phyloP scores from a whole-genome alignment of 2,797 vertebrate species.

The Mus minutoides region DNA sequence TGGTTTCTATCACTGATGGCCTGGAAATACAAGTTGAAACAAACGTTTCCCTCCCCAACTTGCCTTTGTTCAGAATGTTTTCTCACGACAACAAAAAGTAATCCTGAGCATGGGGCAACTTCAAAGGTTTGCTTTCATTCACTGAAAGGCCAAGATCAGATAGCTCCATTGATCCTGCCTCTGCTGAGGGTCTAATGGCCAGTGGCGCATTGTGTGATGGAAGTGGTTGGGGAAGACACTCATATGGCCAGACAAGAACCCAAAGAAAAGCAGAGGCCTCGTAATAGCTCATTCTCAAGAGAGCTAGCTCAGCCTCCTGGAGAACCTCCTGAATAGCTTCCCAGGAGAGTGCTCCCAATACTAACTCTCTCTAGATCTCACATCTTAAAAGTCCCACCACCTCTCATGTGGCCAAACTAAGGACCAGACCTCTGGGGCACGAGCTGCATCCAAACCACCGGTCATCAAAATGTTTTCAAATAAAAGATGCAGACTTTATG shows the following conservation, averaged over 20 bases:
- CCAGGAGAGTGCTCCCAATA: not conserved
- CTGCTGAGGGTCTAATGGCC: not conserved
- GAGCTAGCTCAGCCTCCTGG: not conserved
- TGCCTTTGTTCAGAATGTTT: not conserved
- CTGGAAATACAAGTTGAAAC: not conserved
- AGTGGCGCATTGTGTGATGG: not conserved
- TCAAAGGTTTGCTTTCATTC: not conserved
- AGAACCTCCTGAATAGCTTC: not conserved
- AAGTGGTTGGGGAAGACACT: not conserved
- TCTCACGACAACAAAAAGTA: not conserved
- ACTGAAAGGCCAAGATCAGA: not conserved
- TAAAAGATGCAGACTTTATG: slow-evolving; percentile 27
- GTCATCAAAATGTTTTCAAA: slow-evolving; percentile 10
- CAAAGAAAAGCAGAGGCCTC: not conserved
- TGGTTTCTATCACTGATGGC: not conserved
- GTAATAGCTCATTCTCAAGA: not conserved
- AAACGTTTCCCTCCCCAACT: not conserved
- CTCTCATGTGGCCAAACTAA: not conserved
- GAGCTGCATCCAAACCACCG: not conserved
- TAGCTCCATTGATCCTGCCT: not conserved
- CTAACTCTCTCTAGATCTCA: not conserved
- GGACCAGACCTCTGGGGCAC: not conserved
- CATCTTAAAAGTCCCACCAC: not conserved
- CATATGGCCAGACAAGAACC: not conserved
- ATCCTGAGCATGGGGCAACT: not conserved